Base-by-base conservation (phyloP, 2,797 vertebrate species). In the Uromys caudimaculatus region DNA sequence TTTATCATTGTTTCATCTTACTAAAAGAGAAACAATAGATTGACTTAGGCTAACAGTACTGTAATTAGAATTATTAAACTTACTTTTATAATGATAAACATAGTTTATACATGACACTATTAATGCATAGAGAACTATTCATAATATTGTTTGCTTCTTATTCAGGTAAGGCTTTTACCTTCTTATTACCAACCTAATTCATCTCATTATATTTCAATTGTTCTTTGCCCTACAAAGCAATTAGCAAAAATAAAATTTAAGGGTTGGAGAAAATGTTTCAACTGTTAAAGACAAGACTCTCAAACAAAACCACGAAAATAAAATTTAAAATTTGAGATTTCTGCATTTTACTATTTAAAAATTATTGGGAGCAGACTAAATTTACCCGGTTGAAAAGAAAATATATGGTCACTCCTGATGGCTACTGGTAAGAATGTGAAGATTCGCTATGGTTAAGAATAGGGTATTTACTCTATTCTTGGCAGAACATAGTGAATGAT, bases 61-160 rank as follows among this genome's bases (percentile, higher is more conserved):
- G 3, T 64, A 52, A 96, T 50, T 78, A 93, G n/a, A 93, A 41
- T 24, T 69, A 83, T 87, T 78, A 81, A 95, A 58, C 90, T 93
- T 21, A 10, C 3, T 38, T 93, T 94, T 84, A 52, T 87, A 75
- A 78, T 92, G 29, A 60, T 64, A 90, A 75, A 6, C n/a, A 67
- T 64, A 75, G 35, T 52, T 88, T 75, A 13, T 23, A 91, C 0
- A 50, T 81, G n/a, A 13, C 6, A 84, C 75, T 81, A 76, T 47
- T 93, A 83, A 62, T 54, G 41, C 11, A 90, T 32, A 91, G 71
- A 94, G 29, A 13, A 73, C 23, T 93, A 5, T 64, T 88, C 52
- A 5, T 52, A 67, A 89, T 93, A 94, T 77, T 89, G 3, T 77
- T 96, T 89, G 29, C 23, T 90, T 97, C 8, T 77, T 73, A 90